Base-by-base conservation (phyloP, 2,797 vertebrate genomes). In the Luscinia luscinia region DNA sequence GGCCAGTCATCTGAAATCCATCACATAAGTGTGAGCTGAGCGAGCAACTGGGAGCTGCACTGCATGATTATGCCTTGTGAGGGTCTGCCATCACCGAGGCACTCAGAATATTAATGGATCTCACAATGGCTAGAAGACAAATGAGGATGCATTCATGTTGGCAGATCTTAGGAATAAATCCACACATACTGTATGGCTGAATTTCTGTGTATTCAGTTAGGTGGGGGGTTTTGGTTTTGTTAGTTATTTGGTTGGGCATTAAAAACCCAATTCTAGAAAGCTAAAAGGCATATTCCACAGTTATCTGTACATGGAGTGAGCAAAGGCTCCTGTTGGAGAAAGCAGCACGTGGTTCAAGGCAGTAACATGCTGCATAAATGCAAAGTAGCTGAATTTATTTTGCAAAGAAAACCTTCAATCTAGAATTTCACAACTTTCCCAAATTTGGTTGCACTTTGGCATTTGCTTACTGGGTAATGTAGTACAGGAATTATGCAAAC, bases 1-100 rank as follows among this genome's bases (percentile, higher is more conserved):
- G 95, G 86, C 73, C 91, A 92, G 86, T 77, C 80, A 52, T 90
- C 89, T 70, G 73, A 93, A 94, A 96, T 86, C 80, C 12, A 0
- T 93, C 93, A 75, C 69, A 3, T 21, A 94, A 90, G 76, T 38
- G 55, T 58, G 86, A 94, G 76, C 9, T 83, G 59, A 90, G 59
- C 0, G 0, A 87, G 75, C 36, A 19, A 58, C 79, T 83, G 73
- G 36, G 48, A 93, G 48, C 73, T 92, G 61, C 10, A 1, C 32
- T 0, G 1, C 68, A 69, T 14, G 1, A 26, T 23, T 74, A 62
- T 95, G 84, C 83, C 38, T 18, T 72, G 51, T 36, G 40, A 78
- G 40, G 36, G 34, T 34, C 84, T 81, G 77, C 73, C 43, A 8
- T 61, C 59, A 55, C 73, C 0, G 0, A 88, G 51, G 51, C 69